Conservation (phyloP, 53 echinoderm and acorn worm species). For the Holothuria leucospilota region DNA sequence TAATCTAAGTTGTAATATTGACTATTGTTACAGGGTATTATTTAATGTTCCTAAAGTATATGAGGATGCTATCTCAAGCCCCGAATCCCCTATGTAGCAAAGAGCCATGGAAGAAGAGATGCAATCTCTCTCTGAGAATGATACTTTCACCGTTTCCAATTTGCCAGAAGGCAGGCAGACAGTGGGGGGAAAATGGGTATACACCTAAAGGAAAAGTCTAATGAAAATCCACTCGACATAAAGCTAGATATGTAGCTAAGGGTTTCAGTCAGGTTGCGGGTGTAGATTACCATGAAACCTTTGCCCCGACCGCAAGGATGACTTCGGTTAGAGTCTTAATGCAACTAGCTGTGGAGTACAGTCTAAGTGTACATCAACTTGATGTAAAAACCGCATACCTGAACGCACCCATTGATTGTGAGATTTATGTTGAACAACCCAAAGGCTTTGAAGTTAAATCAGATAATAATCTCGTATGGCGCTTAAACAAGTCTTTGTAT, state of each 20-base stretch:
- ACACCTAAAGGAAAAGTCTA: neutral
- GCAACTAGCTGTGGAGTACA: conserved; percentile 31
- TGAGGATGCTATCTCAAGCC: conserved; percentile 2
- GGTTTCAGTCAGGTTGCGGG: conserved; percentile 15
- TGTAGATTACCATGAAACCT: conserved; percentile 33
- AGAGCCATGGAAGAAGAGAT: conserved; percentile 31
- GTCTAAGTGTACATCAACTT: conserved; percentile 3
- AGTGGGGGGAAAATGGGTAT: neutral
- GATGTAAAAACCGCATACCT: conserved; percentile 33
- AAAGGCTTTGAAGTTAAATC: conserved; percentile 26
- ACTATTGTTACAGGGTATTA: conserved; percentile 9
- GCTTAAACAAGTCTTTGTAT: conserved; percentile 11
- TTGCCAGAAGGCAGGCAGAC: conserved; percentile 19
- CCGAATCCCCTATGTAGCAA: neutral
- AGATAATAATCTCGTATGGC: conserved; percentile 1
- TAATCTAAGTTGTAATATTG: neutral
- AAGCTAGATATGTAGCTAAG: conserved; percentile 31
- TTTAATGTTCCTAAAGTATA: neutral
- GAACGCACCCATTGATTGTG: conserved; percentile 15
- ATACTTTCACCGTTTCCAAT: conserved; percentile 13
- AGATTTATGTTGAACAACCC: conserved; percentile 27
- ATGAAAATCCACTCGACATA: neutral
- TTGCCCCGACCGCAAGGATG: conserved; percentile 24
- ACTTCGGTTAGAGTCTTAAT: conserved; percentile 17
- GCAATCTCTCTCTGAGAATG: conserved; percentile 1